These are phyloP conservation scores for Procambarus virginalis DNA, from an alignment of 1,140 invertebrate genomes.

Conservation along the genomic window DNA sequence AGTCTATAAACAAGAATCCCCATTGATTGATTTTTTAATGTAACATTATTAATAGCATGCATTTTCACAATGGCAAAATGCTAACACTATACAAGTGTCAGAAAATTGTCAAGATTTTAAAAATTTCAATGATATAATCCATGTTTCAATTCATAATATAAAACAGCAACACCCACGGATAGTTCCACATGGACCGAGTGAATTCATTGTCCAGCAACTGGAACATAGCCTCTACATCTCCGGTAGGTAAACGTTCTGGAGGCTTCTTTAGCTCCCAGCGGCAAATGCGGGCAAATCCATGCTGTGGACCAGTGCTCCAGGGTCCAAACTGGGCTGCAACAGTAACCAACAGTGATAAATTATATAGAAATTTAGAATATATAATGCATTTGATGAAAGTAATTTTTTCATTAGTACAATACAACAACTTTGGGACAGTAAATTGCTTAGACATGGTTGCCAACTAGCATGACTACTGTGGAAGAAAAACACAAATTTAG, in stretches of 20 bases:
- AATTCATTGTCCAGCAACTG: constrained; percentile 93
- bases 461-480: too few relatives aligned
- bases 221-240: constrained; percentile 93
- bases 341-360: background rate
- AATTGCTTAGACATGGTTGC: too few relatives aligned
- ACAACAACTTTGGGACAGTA: background rate
- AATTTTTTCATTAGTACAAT: background rate
- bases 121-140: too few relatives aligned
- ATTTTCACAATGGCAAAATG: too few relatives aligned
- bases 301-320: constrained; percentile 93
- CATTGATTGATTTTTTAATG: too few relatives aligned
- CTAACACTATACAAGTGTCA: too few relatives aligned
- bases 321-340: constrained; percentile 92
- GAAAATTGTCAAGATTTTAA: too few relatives aligned
- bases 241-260: constrained; percentile 88
- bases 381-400: background rate
- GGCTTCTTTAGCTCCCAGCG: constrained; percentile 92
- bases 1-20: too few relatives aligned
- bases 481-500: too few relatives aligned
- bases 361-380: background rate
- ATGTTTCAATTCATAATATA: too few relatives aligned
- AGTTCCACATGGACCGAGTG: constrained; percentile 95
- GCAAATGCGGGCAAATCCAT: constrained; percentile 93
- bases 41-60: too few relatives aligned
- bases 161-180: constrained; percentile 79